Evolutionary conservation across 2,113 vertebrate genomes (phyloP), one percentile per base, ranked within the genome.

Genomic region (Calonectris borealis): DNA sequence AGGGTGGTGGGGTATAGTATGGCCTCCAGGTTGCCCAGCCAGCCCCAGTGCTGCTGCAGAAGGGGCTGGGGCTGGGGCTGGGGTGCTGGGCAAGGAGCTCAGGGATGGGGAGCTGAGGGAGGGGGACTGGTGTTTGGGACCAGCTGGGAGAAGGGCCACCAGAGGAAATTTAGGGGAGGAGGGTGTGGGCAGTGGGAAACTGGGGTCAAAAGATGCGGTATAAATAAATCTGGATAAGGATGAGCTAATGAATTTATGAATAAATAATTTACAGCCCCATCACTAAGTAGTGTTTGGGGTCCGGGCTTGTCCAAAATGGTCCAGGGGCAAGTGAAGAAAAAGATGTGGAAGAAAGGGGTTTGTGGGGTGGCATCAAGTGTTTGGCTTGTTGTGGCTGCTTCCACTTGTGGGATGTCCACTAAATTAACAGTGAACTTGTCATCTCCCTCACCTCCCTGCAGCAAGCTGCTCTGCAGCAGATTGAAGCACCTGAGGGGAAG

Each of bases 81-180:
- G 11, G 46, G 3, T 58, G 21, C 11, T 88, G 19, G 25, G 11
- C 36, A 68, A 27, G 11, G 8, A 77, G 15, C 60, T 49, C n/a
- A 70, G 55, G 11, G 27, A 9, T 36, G 3, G 15, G 31, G 27
- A 69, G 9, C 11, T 46, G 58, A 31, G 11, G 38, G 20, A 86
- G 5, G 6, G 7, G 1, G 7, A 36, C 16, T 60, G 38, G 0
- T 4, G 2, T 68, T 62, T 51, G 26, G 5, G 6, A 2, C 12
- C 31, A 58, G 4, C 34, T 80, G 25, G 13, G 15, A 70, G 10
- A 73, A 46, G 5, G 2, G 6, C 38, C 1, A 0, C 18, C 5
- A 1, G 16, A 17, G 12, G 7, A 78, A 75, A 61, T 70, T 57
- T 11, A 78, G 16, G n/a, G 20, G 7, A 68, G 16, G 3, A 68